Conservation (phyloP, 2,113 vertebrate species). For the Cynopterus brachyotis region DNA sequence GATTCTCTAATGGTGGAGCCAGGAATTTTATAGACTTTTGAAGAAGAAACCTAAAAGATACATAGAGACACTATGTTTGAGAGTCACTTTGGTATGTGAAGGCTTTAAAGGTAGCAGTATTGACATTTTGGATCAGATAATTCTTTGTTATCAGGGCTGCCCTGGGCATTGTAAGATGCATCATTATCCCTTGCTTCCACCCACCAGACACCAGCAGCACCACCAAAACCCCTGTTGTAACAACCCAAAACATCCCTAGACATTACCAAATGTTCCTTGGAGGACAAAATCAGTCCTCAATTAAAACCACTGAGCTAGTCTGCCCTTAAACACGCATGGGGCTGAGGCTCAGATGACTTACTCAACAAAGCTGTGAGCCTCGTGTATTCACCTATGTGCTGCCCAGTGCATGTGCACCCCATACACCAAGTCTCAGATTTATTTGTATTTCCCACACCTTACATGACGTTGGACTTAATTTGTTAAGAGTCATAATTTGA, state of each 20-base stretch:
- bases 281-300: neutral
- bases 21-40: neutral
- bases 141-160: neutral
- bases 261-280: neutral
- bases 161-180: neutral
- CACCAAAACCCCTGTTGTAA: fast-evolving
- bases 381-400: neutral
- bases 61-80: neutral
- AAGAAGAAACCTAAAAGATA: neutral
- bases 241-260: neutral
- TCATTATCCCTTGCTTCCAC: neutral
- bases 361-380: neutral
- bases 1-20: neutral
- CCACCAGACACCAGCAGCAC: neutral
- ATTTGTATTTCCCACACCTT: neutral
- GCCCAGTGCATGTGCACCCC: neutral
- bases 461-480: neutral
- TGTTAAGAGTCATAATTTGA: neutral
- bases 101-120: neutral
- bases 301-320: neutral
- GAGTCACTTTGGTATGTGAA: neutral
- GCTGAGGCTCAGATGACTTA: fast-evolving
- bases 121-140: neutral
- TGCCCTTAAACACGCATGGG: neutral
- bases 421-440: neutral